A percentile compares a stretch with the other conserved stretches of the same genome.
phyloP scores from a whole-genome alignment of 2,113 vertebrate species.

The Callocephalon fimbriatum region DNA sequence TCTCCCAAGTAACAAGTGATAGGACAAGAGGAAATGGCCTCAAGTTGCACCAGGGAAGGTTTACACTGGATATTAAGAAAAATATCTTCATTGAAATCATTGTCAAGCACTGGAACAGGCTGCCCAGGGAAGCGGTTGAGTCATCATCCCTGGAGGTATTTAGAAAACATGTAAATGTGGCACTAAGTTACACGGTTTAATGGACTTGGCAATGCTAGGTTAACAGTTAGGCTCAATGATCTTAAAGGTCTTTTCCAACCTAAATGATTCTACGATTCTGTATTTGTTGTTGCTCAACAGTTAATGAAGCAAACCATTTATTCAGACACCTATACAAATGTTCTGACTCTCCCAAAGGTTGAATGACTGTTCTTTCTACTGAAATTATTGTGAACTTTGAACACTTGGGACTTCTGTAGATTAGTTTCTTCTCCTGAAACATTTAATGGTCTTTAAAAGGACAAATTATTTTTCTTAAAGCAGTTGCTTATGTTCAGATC shows the following conservation, averaged over 20 bases:
- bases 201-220: neutral
- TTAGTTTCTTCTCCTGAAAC: neutral
- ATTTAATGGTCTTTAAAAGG: neutral
- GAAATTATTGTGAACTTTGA: neutral
- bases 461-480: neutral
- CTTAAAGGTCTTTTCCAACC: neutral
- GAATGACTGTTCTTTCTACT: neutral
- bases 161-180: fast-evolving
- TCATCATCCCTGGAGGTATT: neutral
- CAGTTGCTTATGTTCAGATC: neutral
- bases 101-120: fast-evolving
- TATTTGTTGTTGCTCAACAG: neutral
- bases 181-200: neutral
- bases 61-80: neutral
- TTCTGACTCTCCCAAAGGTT: neutral
- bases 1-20: neutral
- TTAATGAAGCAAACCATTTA: neutral
- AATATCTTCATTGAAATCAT: neutral
- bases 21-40: neutral
- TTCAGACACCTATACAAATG: neutral
- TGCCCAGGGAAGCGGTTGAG: neutral
- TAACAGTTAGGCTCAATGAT: neutral
- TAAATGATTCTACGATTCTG: neutral
- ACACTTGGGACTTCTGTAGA: neutral
- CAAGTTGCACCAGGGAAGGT: neutral